Percentiles rank a stretch among this genome's conserved stretches.
phyloP scores from a whole-genome alignment of 2,888 invertebrate species.

The Hemaris fuciformis region DNA sequence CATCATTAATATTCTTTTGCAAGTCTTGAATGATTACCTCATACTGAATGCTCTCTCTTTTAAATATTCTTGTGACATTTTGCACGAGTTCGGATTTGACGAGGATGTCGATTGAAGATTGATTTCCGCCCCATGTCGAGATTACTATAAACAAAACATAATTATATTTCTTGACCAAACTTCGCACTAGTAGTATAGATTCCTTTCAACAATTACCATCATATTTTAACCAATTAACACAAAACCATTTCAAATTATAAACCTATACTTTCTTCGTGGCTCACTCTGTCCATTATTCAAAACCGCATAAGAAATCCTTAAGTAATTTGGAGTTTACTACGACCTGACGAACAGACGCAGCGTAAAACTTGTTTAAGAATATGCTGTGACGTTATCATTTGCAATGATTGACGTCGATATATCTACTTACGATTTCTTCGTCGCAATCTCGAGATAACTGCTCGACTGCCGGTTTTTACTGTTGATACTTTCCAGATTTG shows the following conservation, averaged over 20 bases:
- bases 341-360: too few species aligned
- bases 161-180: too few species aligned
- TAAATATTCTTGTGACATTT: constrained; percentile 83
- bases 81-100: constrained; percentile 84
- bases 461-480: constrained; percentile 70
- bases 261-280: too few species aligned
- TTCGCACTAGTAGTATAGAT: too few species aligned
- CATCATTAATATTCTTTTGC: constrained; percentile 88
- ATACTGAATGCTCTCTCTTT: constrained; percentile 83
- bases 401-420: background rate
- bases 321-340: too few species aligned
- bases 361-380: too few species aligned
- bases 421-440: constrained; percentile 64
- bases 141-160: constrained; percentile 71
- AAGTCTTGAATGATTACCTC: constrained; percentile 89
- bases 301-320: too few species aligned
- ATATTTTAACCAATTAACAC: too few species aligned
- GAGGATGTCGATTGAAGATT: constrained; percentile 85
- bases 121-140: constrained; percentile 85
- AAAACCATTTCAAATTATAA: too few species aligned
- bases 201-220: too few species aligned
- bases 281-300: too few species aligned
- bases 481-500: constrained; percentile 87
- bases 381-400: too few species aligned
- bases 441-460: constrained; percentile 52